Evolutionary conservation across 1,140 invertebrate genomes (phyloP).

Genomic region (Holcopasites calliopsidis): DNA sequence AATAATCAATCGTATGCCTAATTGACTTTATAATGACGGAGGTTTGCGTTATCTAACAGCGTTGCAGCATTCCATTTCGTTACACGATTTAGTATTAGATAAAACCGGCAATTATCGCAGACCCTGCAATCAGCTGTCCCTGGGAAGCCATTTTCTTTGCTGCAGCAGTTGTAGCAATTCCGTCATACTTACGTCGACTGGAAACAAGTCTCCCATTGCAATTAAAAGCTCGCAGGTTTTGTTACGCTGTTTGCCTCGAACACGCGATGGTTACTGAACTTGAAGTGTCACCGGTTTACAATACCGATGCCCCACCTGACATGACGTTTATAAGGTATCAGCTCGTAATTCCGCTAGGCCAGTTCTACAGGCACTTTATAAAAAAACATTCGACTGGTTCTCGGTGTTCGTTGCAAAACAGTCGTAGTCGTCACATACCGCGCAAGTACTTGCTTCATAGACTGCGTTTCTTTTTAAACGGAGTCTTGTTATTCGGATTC

Average conservation of each 20-base stretch:
- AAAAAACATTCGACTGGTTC: slow-evolving; percentile 63
- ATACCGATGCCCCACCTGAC: slow-evolving; percentile 44
- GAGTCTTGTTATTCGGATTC: neutral
- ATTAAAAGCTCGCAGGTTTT: slow-evolving; percentile 48
- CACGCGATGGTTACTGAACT: slow-evolving; percentile 54
- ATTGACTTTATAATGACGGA: neutral
- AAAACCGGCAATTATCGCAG: neutral
- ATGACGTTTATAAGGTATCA: slow-evolving; percentile 55
- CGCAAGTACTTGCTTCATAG: neutral
- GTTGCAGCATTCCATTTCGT: neutral
- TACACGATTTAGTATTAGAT: neutral
- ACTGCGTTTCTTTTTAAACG: no score
- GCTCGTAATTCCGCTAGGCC: slow-evolving; percentile 43
- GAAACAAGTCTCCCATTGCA: slow-evolving; percentile 9
- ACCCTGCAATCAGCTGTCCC: slow-evolving; percentile 32
- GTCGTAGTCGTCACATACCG: neutral
- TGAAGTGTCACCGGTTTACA: slow-evolving; percentile 48
- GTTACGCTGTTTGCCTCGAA: slow-evolving; percentile 43
- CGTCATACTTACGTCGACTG: neutral
- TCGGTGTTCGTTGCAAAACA: slow-evolving; percentile 13
- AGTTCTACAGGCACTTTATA: slow-evolving; percentile 63
- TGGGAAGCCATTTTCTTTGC: neutral
- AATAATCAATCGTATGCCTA: neutral
- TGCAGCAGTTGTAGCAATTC: neutral
- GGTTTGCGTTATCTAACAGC: no score